A percentile compares a stretch with the other conserved stretches of the same genome.
These are phyloP conservation scores for Rhyacophila evoluta DNA, from an alignment of 2,888 invertebrate species.

Conservation along the genomic window DNA sequence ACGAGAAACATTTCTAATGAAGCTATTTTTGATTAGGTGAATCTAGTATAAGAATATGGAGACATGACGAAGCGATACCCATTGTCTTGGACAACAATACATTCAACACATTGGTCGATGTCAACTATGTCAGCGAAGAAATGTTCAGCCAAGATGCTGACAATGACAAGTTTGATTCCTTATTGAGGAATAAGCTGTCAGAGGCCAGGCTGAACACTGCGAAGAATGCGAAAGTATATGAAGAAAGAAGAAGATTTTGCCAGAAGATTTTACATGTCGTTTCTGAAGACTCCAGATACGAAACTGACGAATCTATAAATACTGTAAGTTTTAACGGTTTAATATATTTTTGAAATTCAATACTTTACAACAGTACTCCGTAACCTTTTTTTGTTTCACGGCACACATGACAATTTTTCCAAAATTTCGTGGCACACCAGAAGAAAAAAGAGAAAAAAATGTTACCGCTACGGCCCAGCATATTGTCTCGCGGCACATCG, in stretches of 20 bases:
- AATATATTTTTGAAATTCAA: too few species aligned
- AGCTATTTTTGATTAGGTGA: too few species aligned
- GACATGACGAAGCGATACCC: conserved; percentile 45
- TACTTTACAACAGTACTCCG: too few species aligned
- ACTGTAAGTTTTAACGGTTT: conserved; percentile 27
- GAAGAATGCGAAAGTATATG: conserved; percentile 28
- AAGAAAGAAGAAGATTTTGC: conserved; percentile 43
- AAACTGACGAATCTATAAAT: not conserved
- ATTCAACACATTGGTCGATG: conserved; percentile 2
- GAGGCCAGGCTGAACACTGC: conserved; percentile 49
- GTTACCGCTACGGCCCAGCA: too few species aligned
- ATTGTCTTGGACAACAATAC: conserved; percentile 33
- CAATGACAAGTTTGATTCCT: conserved; percentile 36
- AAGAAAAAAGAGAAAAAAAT: too few species aligned
- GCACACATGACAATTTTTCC: too few species aligned
- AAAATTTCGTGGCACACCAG: too few species aligned
- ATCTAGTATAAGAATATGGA: conserved; percentile 42
- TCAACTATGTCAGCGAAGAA: conserved; percentile 8
- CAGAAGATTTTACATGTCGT: conserved; percentile 37
- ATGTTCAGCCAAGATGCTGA: conserved; percentile 17
- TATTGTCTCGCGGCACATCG: too few species aligned
- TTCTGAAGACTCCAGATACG: conserved; percentile 39
- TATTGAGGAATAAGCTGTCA: conserved; percentile 41
- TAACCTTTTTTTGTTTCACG: too few species aligned
- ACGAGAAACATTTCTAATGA: too few species aligned